phyloP scores from a whole-genome alignment of 2,797 vertebrate genomes.

The Megalops cyprinoides region DNA sequence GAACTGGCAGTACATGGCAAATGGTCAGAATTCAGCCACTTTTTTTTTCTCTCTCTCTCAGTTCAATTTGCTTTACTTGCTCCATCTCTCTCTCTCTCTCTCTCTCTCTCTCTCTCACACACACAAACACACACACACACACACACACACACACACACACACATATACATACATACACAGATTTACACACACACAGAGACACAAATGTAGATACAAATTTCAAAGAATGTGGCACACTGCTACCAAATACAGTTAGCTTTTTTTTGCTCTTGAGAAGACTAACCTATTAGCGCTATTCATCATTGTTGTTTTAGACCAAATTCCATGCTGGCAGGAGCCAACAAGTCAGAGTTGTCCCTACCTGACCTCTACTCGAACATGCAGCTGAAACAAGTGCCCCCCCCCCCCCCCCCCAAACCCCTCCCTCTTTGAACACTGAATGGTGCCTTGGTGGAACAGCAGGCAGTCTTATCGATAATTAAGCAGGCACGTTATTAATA shows the following conservation, averaged over 20 bases:
- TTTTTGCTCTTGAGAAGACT: background rate
- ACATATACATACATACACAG: no score
- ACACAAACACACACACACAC: background rate
- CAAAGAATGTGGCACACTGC: no score
- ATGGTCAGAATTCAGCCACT: background rate
- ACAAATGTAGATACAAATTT: background rate
- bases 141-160: background rate
- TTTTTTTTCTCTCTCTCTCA: background rate
- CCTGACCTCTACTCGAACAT: background rate
- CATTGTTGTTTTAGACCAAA: constrained; percentile 23
- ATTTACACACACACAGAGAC: background rate
- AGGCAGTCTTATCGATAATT: background rate
- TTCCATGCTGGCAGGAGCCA: constrained; percentile 10
- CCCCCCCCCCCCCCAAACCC: background rate
- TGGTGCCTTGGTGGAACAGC: background rate
- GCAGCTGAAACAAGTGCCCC: background rate
- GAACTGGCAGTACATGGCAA: background rate
- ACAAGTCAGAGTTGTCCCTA: background rate
- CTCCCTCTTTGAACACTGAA: background rate
- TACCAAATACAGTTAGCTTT: no score
- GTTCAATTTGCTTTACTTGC: no score
- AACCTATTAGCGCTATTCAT: constrained; percentile 17
- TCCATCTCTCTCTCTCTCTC: no score
- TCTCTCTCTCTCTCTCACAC: background rate
- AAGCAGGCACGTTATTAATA: background rate